Conservation (phyloP, 64 coral and sea anemone species). For the Montipora sp. region DNA sequence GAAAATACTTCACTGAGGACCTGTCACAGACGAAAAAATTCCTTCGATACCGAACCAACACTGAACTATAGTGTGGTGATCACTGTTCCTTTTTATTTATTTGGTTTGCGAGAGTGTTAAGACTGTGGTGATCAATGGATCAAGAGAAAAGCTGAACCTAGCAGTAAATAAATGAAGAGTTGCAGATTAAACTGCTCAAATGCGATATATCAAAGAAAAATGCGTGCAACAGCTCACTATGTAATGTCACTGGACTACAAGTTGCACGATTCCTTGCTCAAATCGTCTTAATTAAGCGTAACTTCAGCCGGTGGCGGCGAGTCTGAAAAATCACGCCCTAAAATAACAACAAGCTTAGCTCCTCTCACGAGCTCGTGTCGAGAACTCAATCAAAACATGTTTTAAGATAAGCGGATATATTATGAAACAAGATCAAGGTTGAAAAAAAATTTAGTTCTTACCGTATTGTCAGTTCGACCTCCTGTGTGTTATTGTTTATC, state of each 20-base stretch:
- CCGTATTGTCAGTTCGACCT: constrained; percentile 9
- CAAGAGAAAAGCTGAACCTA: neutral
- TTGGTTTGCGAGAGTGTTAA: neutral
- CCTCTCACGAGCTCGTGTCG: neutral
- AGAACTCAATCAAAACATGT: constrained; percentile 22
- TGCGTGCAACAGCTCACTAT: neutral
- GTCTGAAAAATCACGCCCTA: neutral
- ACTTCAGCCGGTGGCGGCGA: neutral
- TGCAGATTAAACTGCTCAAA: neutral
- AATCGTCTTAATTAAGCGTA: neutral
- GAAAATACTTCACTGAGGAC: neutral
- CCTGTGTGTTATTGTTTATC: constrained; percentile 36
- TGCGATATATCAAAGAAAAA: neutral
- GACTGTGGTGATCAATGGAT: neutral
- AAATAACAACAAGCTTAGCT: neutral
- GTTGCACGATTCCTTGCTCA: neutral
- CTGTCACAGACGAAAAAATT: neutral
- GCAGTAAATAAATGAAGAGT: too few relatives aligned
- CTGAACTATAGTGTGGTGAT: neutral
- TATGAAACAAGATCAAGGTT: constrained; percentile 29
- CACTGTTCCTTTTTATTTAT: too few relatives aligned
- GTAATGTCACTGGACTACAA: neutral
- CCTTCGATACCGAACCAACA: constrained; percentile 9
- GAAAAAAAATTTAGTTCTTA: constrained; percentile 1
- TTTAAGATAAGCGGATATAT: constrained; percentile 21